phyloP scores from a whole-genome alignment of 2,888 invertebrate genomes.

The Sphaerophoria rueppellii region DNA sequence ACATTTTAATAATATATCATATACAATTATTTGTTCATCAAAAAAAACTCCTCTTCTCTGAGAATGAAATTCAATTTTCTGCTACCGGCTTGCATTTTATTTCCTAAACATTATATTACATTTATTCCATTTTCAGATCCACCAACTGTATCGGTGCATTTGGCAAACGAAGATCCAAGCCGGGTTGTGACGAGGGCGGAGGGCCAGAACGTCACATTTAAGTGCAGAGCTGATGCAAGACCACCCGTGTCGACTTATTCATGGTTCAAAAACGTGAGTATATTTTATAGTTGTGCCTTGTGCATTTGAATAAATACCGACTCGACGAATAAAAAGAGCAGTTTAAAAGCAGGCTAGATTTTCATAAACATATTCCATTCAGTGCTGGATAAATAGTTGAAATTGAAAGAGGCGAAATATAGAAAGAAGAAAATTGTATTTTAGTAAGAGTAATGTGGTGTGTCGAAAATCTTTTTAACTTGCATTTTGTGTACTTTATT shows the following conservation, averaged over 20 bases:
- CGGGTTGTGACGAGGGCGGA: slow-evolving; percentile 85
- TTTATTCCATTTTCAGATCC: slow-evolving; percentile 85
- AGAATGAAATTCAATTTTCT: slow-evolving; percentile 42
- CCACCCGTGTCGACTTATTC: slow-evolving; percentile 89
- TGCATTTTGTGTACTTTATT: too few species aligned
- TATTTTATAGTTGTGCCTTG: neutral
- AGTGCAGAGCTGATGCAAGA: slow-evolving; percentile 90
- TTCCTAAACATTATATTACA: slow-evolving; percentile 49
- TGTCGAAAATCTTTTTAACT: too few species aligned
- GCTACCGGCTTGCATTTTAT: slow-evolving; percentile 36
- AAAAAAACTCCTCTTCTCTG: neutral
- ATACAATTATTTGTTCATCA: slow-evolving; percentile 20
- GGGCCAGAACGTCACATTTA: slow-evolving; percentile 89
- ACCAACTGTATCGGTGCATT: slow-evolving; percentile 88
- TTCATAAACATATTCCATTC: slow-evolving; percentile 18
- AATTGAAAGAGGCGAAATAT: neutral
- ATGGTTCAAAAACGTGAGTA: slow-evolving; percentile 92
- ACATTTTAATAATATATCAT: slow-evolving; percentile 9
- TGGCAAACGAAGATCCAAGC: slow-evolving; percentile 86
- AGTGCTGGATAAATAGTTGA: slow-evolving; percentile 20
- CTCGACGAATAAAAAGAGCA: slow-evolving; percentile 30
- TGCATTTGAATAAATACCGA: slow-evolving; percentile 22
- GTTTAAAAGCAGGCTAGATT: slow-evolving; percentile 25
- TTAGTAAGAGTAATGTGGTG: too few species aligned
- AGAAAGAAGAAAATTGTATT: too few species aligned